Base-by-base conservation (phyloP, 1,140 invertebrate genomes). In the Tetragnatha versicolor region DNA sequence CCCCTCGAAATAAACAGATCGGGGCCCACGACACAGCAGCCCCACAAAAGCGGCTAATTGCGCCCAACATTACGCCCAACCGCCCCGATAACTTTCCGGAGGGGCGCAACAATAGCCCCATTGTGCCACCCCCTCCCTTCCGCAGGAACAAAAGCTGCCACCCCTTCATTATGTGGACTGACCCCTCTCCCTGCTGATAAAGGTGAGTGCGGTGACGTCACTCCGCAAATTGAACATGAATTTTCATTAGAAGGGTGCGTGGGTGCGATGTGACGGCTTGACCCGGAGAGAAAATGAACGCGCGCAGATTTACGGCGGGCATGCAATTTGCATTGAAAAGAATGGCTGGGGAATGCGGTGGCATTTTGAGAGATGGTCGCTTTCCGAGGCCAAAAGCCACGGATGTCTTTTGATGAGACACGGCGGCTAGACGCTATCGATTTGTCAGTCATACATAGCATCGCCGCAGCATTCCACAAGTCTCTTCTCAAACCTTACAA, bases 151-250 rank as follows among this genome's bases (percentile, higher is more conserved):
- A n/a, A n/a, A n/a, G n/a, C n/a, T n/a, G n/a, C n/a, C n/a, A n/a
- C n/a, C n/a, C 45, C 22, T 53, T 65, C 42, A 65, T 77, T 35
- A 65, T 22, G 29, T 14, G 5, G 60, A 66, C 7, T 53, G 60
- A 77, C 73, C 73, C 33, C 60, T 51, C 49, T 17, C 58, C 20
- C 3, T n/a, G 37, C 49, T 29, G 45, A 25, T 17, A 47, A 60
- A 47, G 70, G 39, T 60, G 70, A 75, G 20, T 6, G 20, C 20
- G 45, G n/a, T 77, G 73, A 77, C 47, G 73, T 77, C 73, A 77
- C 9, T n/a, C 9, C 45, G 75, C n/a, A 78, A 78, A 78, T 68
- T 78, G 65, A 25, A 69, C 63, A 69, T 69, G 76, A 79, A 79
- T 79, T 79, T 79, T 79, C 76, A 68, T 79, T 69, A 58, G 31